Conservation (phyloP, 2,888 invertebrate species). For the Odontocolon sp. region DNA sequence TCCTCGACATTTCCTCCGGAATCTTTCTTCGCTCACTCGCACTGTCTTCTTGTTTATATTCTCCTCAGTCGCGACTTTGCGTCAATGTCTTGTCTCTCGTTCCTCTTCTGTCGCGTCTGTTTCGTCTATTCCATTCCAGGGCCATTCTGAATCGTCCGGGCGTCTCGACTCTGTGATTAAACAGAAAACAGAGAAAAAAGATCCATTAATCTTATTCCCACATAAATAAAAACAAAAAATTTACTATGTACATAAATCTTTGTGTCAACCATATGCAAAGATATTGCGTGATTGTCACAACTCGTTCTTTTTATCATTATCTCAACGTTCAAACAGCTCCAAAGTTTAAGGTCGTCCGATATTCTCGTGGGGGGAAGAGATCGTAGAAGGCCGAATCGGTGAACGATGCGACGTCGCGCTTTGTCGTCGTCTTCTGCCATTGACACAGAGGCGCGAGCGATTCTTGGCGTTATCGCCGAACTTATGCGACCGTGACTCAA, state of each 20-base stretch:
- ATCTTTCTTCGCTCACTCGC: neutral
- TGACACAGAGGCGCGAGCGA: slow-evolving; percentile 10
- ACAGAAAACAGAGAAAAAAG: neutral
- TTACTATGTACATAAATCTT: no score
- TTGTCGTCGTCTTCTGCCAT: slow-evolving; percentile 16
- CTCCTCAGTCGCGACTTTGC: slow-evolving; percentile 17
- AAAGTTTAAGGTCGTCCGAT: slow-evolving; percentile 11
- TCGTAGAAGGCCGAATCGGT: slow-evolving; percentile 10
- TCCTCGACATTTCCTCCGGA: slow-evolving; percentile 33
- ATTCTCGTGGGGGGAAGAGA: slow-evolving; percentile 1
- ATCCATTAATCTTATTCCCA: neutral
- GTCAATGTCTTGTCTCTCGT: slow-evolving; percentile 22
- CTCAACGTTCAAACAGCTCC: neutral
- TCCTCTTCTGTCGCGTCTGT: slow-evolving; percentile 8
- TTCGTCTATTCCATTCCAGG: slow-evolving; percentile 10
- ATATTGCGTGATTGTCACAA: no score
- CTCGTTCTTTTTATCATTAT: neutral
- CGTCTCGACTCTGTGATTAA: slow-evolving; percentile 16
- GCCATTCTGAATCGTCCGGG: slow-evolving; percentile 33
- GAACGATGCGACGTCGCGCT: neutral
- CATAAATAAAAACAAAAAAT: neutral
- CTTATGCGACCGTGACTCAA: slow-evolving; percentile 27
- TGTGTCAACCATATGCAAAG: no score
- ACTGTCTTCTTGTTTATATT: neutral
- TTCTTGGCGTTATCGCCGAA: slow-evolving; percentile 14